A percentile compares a stretch with the other conserved stretches of the same genome.
Conservation (phyloP, 2,888 invertebrate genomes). For the Orthonychiurus folsomi region DNA sequence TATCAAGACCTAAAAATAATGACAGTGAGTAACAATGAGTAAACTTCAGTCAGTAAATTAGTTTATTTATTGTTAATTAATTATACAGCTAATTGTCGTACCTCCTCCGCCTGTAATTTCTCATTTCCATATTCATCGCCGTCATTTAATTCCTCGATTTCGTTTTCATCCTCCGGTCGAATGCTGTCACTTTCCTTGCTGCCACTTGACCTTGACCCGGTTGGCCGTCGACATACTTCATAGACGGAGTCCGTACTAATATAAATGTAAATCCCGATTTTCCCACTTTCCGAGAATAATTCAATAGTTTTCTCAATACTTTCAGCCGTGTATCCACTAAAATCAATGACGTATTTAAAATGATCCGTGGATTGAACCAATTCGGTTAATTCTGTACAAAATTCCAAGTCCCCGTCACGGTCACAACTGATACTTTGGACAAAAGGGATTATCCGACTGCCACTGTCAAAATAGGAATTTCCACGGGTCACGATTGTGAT, state of each 20-base stretch:
- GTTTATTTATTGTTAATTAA: not conserved
- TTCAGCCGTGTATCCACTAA: constrained; percentile 45
- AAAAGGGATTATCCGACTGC: constrained; percentile 38
- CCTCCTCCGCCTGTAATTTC: constrained; percentile 46
- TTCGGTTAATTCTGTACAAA: constrained; percentile 41
- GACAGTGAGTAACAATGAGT: too few relatives aligned
- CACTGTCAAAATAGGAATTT: constrained; percentile 47
- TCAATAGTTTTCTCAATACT: constrained; percentile 43
- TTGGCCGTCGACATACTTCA: constrained; percentile 44
- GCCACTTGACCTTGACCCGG: constrained; percentile 19
- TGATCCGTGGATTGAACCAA: constrained; percentile 29
- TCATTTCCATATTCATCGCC: constrained; percentile 45
- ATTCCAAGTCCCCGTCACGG: constrained; percentile 41
- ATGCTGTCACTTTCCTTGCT: constrained; percentile 44
- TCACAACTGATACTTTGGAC: constrained; percentile 44
- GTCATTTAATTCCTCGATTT: constrained; percentile 40
- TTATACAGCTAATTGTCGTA: constrained; percentile 31
- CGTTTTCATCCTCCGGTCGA: constrained; percentile 42
- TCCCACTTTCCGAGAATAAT: constrained; percentile 42
- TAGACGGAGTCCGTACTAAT: constrained; percentile 48
- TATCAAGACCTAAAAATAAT: too few relatives aligned
- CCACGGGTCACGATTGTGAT: constrained; percentile 45
- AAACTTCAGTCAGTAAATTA: not conserved
- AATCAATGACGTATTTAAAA: constrained; percentile 47
- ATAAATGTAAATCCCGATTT: constrained; percentile 44